Base-by-base conservation (phyloP, 2,113 vertebrate genomes). In the Phoenicopterus ruber region DNA sequence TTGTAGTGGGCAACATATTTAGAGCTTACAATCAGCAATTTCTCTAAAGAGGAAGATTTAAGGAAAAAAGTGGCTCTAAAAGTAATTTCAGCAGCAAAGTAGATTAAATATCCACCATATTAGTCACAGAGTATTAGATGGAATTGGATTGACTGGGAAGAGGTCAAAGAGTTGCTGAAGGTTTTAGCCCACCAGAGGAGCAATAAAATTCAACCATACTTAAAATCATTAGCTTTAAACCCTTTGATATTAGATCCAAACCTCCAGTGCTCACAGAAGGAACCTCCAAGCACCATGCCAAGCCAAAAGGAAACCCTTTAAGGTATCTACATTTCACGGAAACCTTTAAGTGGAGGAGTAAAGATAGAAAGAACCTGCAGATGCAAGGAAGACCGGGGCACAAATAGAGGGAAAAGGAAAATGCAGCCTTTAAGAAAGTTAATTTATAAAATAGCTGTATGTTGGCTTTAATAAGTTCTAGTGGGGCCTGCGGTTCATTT, bases 171-270 rank as follows among this genome's bases (percentile, higher is more conserved):
- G 96, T 97, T 95, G 96, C 94, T 97, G 96, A 96, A 97, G 97
- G 95, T 97, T 98, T 98, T 97, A 98, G 97, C 97, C 97, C 97
- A 98, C 97, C 97, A 98, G 94, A 98, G 94, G 81, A 97, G 98
- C 96, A 98, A 97, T 98, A 98, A 98, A 98, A 98, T 97, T 97
- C 97, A 98, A 96, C 97, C 98, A 98, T 97, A 97, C 98, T 98
- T 98, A 98, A 98, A 98, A 98, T 98, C 98, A 98, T 98, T 98
- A 98, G 97, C 97, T 98, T 96, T 96, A 98, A 98, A 98, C 96
- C 96, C 97, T 98, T 98, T 98, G 97, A 98, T 98, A 98, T 97
- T 96, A 98, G 97, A 98, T 97, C 97, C 96, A 97, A 98, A 98
- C 96, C 95, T 95, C 96, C 91, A 88, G 42, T 42, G 32, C 92